Evolutionary conservation across 2,113 vertebrate species (phyloP), one percentile per base, ranked within the genome.

Genomic region (Suricata suricatta): DNA sequence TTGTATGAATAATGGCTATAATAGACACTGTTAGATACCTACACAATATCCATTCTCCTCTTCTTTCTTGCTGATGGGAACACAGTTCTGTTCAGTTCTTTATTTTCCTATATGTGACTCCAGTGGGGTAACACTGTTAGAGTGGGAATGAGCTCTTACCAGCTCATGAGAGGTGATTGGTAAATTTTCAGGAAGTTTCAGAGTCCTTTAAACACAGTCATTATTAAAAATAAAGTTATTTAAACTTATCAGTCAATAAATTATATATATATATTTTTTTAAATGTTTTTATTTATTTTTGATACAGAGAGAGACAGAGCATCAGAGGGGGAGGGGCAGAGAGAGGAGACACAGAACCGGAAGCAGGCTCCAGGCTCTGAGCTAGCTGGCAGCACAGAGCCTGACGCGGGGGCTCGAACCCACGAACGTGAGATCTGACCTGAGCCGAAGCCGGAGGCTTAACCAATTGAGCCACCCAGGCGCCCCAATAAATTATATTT

Each of bases 201-300:
- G 33, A 89, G 19, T 33, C 25, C 50, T 21, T 47, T 76, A 96
- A 88, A 85, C 6, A 82, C 19, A 93, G 25, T 13, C 66, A 72
- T 93, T 64, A 71, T 71, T 90, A 71, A 93, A 97, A 74, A 89
- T 54, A 57, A 97, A 91, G 60, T 68, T 57, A 38, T 72, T 71
- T 91, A 31, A 95, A 64, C 33, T 19, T 90, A 31, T 2, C 72
- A 79, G 35, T 80, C 72, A 87, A 77, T 38, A 84, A 81, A 57
- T 83, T 68, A 47, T 33, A 68, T 86, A n/a, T n/a, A n/a, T n/a
- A n/a, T n/a, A n/a, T n/a, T n/a, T n/a, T n/a, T n/a, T n/a, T n/a
- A n/a, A n/a, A n/a, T n/a, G n/a, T n/a, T n/a, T n/a, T n/a, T n/a
- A n/a, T n/a, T n/a, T n/a, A n/a, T n/a, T n/a, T n/a, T n/a, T n/a